phyloP scores from a whole-genome alignment of 1,140 invertebrate species.

The Drosophila parabipectinata region DNA sequence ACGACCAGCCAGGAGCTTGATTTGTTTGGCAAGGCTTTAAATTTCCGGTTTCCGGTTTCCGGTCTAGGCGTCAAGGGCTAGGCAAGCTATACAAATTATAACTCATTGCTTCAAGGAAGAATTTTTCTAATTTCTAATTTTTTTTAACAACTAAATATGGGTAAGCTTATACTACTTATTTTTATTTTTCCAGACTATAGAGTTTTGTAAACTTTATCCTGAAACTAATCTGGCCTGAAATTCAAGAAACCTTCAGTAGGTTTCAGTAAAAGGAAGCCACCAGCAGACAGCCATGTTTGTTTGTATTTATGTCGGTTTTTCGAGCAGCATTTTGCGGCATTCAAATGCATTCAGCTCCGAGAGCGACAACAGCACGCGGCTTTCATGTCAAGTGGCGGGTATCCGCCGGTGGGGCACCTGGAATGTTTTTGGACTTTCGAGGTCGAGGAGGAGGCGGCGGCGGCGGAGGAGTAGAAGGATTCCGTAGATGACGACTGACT shows the following conservation, averaged over 20 bases:
- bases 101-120: too few relatives aligned
- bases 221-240: background rate
- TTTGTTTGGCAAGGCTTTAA: constrained; percentile 74
- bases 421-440: background rate
- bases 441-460: background rate
- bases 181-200: too few relatives aligned
- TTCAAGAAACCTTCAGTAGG: too few relatives aligned
- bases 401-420: constrained; percentile 7
- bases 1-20: constrained; percentile 57
- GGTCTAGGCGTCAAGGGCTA: background rate
- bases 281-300: constrained; percentile 74
- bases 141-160: too few relatives aligned
- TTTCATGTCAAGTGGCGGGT: constrained; percentile 62
- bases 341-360: constrained; percentile 47
- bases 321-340: constrained; percentile 77
- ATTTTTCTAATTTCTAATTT: too few relatives aligned
- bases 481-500: constrained; percentile 34
- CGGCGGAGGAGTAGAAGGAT: constrained; percentile 6
- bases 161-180: too few relatives aligned
- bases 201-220: too few relatives aligned
- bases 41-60: constrained; percentile 80
- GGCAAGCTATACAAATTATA: too few relatives aligned
- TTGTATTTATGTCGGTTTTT: constrained; percentile 77
- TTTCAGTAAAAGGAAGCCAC: constrained; percentile 37
- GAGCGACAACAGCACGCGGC: constrained; percentile 55